These are phyloP conservation scores for Drosophila maculinotata DNA, from an alignment of 2,888 invertebrate species.

Conservation along the genomic window DNA sequence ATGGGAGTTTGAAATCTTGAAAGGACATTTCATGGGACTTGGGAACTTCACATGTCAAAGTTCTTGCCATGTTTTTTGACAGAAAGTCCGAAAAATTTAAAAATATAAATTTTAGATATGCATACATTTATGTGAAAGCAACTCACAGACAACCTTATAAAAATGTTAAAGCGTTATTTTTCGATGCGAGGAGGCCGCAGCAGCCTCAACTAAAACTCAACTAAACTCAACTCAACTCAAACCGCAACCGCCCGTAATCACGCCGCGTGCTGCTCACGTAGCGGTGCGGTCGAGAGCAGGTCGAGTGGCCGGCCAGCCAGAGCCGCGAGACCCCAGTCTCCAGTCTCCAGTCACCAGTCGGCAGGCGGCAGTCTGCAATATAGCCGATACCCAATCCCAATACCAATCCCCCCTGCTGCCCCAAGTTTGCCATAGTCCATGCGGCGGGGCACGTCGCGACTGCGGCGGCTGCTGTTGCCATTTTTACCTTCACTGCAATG, in stretches of 20 bases:
- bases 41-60: too few species aligned
- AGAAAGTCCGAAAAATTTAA: too few species aligned
- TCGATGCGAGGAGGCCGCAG: constrained; percentile 27
- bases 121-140: too few species aligned
- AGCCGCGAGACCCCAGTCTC: constrained; percentile 24
- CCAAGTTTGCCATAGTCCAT: constrained; percentile 13
- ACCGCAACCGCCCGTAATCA: constrained; percentile 69
- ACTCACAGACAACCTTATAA: too few species aligned
- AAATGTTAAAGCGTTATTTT: constrained; percentile 42
- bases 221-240: constrained; percentile 7
- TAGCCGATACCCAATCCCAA: constrained; percentile 1
- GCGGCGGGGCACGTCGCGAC: constrained; percentile 43
- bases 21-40: too few species aligned
- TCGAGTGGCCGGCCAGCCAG: constrained; percentile 23
- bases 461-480: constrained; percentile 50
- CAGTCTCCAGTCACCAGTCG: constrained; percentile 1
- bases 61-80: too few species aligned
- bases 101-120: too few species aligned
- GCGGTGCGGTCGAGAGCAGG: constrained; percentile 62
- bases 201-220: constrained; percentile 7
- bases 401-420: constrained; percentile 14
- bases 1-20: too few species aligned
- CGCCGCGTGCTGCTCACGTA: constrained; percentile 77
- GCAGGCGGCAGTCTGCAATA: neutral
- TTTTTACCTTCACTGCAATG: constrained; percentile 75